Conservation (phyloP, 2,113 vertebrate species). For the Phaethon lepturus region DNA sequence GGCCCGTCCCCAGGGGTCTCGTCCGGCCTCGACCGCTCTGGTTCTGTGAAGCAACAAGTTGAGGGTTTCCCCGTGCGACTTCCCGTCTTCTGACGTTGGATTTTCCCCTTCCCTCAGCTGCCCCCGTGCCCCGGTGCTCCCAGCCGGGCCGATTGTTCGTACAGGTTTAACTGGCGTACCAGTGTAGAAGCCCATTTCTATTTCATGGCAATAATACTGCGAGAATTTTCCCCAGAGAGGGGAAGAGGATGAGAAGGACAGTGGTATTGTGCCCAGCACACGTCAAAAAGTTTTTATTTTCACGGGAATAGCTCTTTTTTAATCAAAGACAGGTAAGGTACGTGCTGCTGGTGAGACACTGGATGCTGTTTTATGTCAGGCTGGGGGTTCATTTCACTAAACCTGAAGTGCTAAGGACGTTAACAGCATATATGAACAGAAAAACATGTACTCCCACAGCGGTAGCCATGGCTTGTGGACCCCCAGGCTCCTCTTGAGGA, state of each 20-base stretch:
- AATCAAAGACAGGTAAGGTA: neutral
- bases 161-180: neutral
- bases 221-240: neutral
- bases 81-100: neutral
- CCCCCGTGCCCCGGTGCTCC: accelerated
- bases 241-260: neutral
- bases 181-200: accelerated
- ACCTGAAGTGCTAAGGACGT: neutral
- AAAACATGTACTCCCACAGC: neutral
- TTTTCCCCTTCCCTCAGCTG: neutral
- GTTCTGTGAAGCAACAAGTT: neutral
- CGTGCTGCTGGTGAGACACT: accelerated
- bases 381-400: neutral
- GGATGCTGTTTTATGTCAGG: neutral
- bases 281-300: neutral
- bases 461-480: accelerated
- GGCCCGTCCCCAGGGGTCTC: neutral
- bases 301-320: neutral
- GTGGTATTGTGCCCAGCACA: accelerated
- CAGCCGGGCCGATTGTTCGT: too few relatives aligned
- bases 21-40: neutral
- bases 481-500: neutral
- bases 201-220: neutral
- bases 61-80: neutral
- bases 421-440: neutral